Conservation (phyloP, 2,797 vertebrate genomes). For the Muscicapa striata region DNA sequence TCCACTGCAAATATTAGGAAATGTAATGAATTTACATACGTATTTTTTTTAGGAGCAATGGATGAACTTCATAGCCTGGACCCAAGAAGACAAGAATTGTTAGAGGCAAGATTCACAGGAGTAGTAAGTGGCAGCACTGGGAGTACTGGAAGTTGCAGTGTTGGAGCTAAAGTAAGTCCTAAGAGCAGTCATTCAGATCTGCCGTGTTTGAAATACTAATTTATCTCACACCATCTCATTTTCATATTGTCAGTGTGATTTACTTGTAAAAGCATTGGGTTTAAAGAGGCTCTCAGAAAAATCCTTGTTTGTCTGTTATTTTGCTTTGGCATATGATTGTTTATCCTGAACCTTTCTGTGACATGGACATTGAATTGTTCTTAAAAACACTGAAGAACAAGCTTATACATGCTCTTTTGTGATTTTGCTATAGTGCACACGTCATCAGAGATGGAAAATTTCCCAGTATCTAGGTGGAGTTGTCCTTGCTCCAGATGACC, state of each 20-base stretch:
- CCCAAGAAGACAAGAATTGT: slow-evolving; percentile 96
- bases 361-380: not conserved
- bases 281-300: not conserved
- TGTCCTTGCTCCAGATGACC: not conserved
- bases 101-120: slow-evolving; percentile 97
- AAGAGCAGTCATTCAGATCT: not conserved
- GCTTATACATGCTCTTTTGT: not conserved
- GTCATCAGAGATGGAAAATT: not conserved
- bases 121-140: slow-evolving; percentile 96
- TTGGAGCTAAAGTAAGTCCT: slow-evolving; percentile 93
- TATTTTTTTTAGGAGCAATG: slow-evolving; percentile 86
- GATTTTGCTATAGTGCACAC: not conserved
- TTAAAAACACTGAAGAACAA: not conserved
- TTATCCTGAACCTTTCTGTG: not conserved
- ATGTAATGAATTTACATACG: not conserved
- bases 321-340: not conserved
- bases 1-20: not conserved
- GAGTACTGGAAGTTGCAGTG: slow-evolving; percentile 96
- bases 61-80: slow-evolving; percentile 99
- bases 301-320: not conserved
- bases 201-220: not conserved
- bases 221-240: not conserved
- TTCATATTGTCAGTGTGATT: not conserved
- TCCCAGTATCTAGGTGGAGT: not conserved
- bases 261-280: not conserved